A percentile compares a stretch with the other conserved stretches of the same genome.
Conservation (phyloP, 2,888 invertebrate genomes). For the Drosophila formosana region DNA sequence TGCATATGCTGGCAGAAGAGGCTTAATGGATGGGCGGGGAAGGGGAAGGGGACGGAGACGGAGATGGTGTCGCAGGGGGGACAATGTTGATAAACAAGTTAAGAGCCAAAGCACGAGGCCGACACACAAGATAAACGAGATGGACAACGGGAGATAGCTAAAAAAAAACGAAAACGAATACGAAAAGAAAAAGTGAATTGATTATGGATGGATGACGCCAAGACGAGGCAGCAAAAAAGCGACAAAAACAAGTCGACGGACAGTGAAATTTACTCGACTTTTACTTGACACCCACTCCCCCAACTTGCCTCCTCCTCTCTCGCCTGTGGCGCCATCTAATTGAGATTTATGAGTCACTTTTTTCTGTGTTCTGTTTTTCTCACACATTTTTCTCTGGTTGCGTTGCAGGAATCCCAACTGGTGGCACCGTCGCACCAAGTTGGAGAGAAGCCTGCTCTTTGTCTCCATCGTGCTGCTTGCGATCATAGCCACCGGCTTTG, state of each 20-base stretch:
- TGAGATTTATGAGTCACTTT: constrained; percentile 45
- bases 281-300: constrained; percentile 21
- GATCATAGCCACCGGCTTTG: constrained; percentile 87
- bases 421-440: constrained; percentile 91
- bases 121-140: constrained; percentile 52
- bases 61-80: background rate
- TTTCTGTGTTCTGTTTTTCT: constrained; percentile 4
- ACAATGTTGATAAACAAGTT: constrained; percentile 64
- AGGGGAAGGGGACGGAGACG: background rate
- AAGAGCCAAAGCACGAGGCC: constrained; percentile 31
- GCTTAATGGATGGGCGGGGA: background rate
- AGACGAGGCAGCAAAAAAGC: constrained; percentile 17
- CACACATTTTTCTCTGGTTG: constrained; percentile 1
- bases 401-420: constrained; percentile 90
- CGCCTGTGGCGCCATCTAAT: constrained; percentile 33
- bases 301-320: background rate
- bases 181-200: constrained; percentile 45
- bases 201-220: constrained; percentile 40
- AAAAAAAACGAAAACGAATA: background rate
- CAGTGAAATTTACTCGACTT: constrained; percentile 53
- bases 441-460: constrained; percentile 90
- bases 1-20: background rate
- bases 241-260: constrained; percentile 27
- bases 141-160: constrained; percentile 35
- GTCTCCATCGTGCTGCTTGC: constrained; percentile 87